Evolutionary conservation across 2,888 invertebrate genomes (phyloP).

Genomic region (Limnephilus lunatus): DNA sequence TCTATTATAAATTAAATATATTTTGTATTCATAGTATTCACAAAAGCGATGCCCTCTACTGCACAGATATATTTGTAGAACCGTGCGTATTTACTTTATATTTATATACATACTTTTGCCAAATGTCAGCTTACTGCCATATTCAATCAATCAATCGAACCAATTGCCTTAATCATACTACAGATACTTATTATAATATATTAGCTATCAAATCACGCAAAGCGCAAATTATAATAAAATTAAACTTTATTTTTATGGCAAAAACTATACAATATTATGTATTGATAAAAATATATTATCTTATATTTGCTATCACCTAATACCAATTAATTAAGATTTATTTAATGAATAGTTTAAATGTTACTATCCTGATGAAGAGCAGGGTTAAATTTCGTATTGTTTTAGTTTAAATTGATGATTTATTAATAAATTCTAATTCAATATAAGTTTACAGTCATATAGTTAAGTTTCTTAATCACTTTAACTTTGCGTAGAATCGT

Average conservation of each 20-base stretch:
- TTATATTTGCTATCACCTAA: slow-evolving; percentile 15
- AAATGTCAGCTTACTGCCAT: slow-evolving; percentile 46
- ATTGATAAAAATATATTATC: slow-evolving; percentile 52
- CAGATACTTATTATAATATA: not conserved
- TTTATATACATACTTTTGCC: slow-evolving; percentile 38
- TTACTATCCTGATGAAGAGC: slow-evolving; percentile 5
- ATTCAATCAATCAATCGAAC: slow-evolving; percentile 24
- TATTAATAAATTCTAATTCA: not conserved
- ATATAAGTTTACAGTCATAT: slow-evolving; percentile 38
- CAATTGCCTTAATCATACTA: slow-evolving; percentile 26
- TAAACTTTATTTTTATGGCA: not conserved
- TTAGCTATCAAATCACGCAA: slow-evolving; percentile 41
- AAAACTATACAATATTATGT: slow-evolving; percentile 33
- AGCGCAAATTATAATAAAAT: slow-evolving; percentile 37
- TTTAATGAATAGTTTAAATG: not conserved
- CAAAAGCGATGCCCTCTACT: not conserved
- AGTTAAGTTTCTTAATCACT: slow-evolving; percentile 16
- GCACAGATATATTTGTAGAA: not conserved
- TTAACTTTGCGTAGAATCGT: slow-evolving; percentile 61
- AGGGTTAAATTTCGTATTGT: slow-evolving; percentile 12
- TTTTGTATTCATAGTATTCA: not conserved
- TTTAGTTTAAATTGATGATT: not conserved
- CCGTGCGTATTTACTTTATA: slow-evolving; percentile 10
- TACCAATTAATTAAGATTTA: not conserved
- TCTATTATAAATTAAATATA: no score